Base-by-base conservation (phyloP, 2,888 invertebrate genomes). In the Zygogramma bicolorata region DNA sequence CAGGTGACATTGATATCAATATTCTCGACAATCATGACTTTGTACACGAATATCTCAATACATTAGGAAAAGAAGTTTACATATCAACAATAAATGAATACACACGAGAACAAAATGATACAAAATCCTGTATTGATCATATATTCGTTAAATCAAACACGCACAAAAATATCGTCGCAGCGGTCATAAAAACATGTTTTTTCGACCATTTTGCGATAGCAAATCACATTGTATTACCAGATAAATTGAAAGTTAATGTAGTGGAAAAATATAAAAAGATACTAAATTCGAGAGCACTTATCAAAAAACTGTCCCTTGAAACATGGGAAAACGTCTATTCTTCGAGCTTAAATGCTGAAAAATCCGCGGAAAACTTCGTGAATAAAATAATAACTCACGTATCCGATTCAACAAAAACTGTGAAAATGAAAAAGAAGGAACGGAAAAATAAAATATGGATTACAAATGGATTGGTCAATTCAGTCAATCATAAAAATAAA, bases 61-160 rank as follows among this genome's bases (percentile, higher is more conserved):
- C 29, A 25, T 25, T 27, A 15, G 29, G 25, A 29, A 27, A 58
- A 25, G 27, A 58, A 15, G 58, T 27, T 27, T 27, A n/a, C n/a
- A 27, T 58, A n/a, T 58, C 27, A 22, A 58, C 58, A 29, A 58
- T 27, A 2, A 27, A 58, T 58, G 29, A 58, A 58, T n/a, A 58
- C 58, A 58, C 29, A 58, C n/a, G n/a, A n/a, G n/a, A n/a, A n/a
- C n/a, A n/a, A 22, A 29, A 29, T 29, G 25, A 58, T 29, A 58
- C 25, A n/a, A 27, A 58, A 58, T 58, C 58, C n/a, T 58, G 58
- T 27, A 25, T 58, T 27, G 58, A 58, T 25, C 58, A 58, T 58
- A 25, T 58, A 15, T 58, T 58, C n/a, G 4, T 58, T 13, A 58
- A 58, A 27, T 22, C 27, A 15, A 58, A 58, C 29, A n/a, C 4